phyloP scores from a whole-genome alignment of 2,888 invertebrate species.

The Agapostemon virescens region DNA sequence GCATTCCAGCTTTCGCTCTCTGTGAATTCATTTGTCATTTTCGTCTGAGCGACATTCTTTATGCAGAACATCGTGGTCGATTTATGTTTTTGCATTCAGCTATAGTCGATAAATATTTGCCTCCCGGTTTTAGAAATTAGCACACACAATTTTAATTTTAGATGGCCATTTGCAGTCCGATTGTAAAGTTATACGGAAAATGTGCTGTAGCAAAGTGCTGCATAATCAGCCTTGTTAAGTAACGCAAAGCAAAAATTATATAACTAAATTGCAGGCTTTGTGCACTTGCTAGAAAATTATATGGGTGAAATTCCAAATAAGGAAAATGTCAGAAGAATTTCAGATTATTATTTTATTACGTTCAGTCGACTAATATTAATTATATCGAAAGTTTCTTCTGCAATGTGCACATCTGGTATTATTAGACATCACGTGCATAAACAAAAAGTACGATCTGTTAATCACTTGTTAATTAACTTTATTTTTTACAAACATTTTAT shows the following conservation, averaged over 20 bases:
- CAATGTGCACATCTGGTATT: too few species aligned
- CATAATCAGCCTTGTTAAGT: background rate
- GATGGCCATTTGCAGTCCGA: background rate
- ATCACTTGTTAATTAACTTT: too few species aligned
- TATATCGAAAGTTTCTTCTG: too few species aligned
- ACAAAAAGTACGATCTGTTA: too few species aligned
- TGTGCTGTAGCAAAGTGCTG: background rate
- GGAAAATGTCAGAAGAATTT: background rate
- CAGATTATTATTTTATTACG: too few species aligned
- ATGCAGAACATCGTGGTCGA: background rate
- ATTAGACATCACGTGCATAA: too few species aligned
- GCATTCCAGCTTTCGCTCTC: background rate
- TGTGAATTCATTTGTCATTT: background rate
- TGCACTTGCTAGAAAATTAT: background rate
- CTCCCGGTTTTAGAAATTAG: background rate
- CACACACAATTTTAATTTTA: background rate
- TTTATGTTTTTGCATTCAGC: background rate
- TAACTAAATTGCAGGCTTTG: background rate
- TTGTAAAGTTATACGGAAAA: background rate
- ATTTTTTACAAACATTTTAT: background rate
- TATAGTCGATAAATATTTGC: background rate
- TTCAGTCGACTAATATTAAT: too few species aligned
- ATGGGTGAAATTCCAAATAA: background rate
- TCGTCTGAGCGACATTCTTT: slow-evolving; percentile 1
- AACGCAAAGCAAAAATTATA: background rate